phyloP scores from a whole-genome alignment of 2,797 vertebrate genomes.

The Epinephelus malabaricus region DNA sequence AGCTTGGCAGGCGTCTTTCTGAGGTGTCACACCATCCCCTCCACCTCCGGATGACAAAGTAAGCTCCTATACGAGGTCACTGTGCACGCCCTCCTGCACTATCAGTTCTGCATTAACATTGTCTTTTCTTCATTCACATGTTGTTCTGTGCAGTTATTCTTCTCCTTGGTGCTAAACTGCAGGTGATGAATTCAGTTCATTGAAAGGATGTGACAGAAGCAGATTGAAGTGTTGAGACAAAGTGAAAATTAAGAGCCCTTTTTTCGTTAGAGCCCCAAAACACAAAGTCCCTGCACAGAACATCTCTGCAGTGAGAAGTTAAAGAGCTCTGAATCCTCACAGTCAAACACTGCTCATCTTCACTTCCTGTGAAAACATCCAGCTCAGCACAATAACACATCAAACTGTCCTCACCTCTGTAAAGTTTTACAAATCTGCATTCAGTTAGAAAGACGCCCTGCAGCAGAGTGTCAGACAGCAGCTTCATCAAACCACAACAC shows the following conservation, averaged over 20 bases:
- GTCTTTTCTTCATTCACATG: too few relatives aligned
- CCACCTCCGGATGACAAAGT: too few relatives aligned
- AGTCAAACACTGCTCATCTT: not conserved
- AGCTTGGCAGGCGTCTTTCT: too few relatives aligned
- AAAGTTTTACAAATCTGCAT: slow-evolving; percentile 61
- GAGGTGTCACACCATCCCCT: too few relatives aligned
- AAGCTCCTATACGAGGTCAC: too few relatives aligned
- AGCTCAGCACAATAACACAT: slow-evolving; percentile 71
- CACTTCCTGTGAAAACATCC: slow-evolving; percentile 47
- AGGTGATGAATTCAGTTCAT: too few relatives aligned
- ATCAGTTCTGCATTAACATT: too few relatives aligned
- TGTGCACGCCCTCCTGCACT: too few relatives aligned
- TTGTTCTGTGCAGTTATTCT: too few relatives aligned
- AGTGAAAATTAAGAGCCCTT: not conserved
- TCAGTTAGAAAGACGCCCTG: slow-evolving; percentile 52
- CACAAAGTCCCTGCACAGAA: not conserved
- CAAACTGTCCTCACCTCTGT: slow-evolving; percentile 38
- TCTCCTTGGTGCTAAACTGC: too few relatives aligned
- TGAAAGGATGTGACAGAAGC: too few relatives aligned
- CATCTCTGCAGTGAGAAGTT: not conserved
- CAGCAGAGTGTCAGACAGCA: slow-evolving; percentile 57
- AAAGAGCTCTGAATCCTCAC: not conserved
- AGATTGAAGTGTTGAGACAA: not conserved
- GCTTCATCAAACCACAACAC: slow-evolving; percentile 43
- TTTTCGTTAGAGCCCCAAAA: not conserved